phyloP scores from a whole-genome alignment of 2,797 vertebrate genomes.

The Nasua narica region DNA sequence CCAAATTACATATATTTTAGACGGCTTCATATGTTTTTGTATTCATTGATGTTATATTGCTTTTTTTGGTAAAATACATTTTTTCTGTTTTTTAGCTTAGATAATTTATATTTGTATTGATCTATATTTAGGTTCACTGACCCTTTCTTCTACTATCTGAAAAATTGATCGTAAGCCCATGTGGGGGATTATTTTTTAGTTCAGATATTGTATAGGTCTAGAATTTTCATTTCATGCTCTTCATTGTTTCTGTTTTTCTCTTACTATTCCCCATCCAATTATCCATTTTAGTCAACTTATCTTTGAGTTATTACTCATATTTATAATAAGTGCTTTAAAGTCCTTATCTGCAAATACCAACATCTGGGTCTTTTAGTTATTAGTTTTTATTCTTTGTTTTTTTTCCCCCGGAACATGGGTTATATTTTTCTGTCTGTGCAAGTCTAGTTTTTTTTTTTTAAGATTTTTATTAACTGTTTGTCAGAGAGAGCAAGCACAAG shows the following conservation, averaged over 20 bases:
- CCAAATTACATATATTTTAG: neutral
- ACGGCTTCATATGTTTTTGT: neutral
- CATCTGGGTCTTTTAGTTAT: neutral
- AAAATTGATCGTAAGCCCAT: neutral
- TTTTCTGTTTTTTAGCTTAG: neutral
- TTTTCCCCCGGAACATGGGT: neutral
- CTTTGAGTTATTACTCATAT: neutral
- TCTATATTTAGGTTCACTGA: neutral
- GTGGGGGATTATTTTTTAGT: neutral
- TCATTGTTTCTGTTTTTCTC: neutral
- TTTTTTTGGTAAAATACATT: neutral
- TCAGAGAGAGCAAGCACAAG: no score
- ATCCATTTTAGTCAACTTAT: neutral
- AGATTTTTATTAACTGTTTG: no score
- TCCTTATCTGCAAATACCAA: neutral
- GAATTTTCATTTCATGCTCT: neutral
- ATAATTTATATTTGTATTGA: neutral
- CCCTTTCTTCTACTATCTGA: neutral
- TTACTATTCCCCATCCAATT: neutral
- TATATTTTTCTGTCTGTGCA: neutral
- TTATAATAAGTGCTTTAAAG: neutral
- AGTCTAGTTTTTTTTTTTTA: neutral
- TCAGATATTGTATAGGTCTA: neutral
- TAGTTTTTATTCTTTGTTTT: neutral
- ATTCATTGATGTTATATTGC: neutral